A percentile compares a stretch with the other conserved stretches of the same genome.
Evolutionary conservation across 2,888 invertebrate species (phyloP).

Genomic region (Cybosia mesomella): DNA sequence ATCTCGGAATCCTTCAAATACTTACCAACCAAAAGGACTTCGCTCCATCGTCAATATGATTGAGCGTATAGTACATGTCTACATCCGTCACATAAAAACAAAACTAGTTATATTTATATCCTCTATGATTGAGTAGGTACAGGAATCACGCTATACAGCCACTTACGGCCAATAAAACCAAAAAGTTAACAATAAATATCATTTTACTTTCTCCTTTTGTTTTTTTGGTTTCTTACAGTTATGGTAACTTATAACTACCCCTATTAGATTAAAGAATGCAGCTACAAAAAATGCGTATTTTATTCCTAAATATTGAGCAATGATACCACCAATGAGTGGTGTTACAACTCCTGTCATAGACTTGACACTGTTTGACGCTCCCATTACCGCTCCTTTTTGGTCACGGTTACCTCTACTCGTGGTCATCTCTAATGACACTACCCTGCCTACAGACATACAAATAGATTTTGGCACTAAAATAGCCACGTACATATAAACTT

Average conservation of each 20-base stretch:
- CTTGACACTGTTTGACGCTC: conserved; percentile 85
- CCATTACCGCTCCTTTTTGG: conserved; percentile 86
- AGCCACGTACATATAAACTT: conserved; percentile 69
- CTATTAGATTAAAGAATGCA: conserved; percentile 62
- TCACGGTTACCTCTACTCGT: conserved; percentile 75
- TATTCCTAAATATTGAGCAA: conserved; percentile 79
- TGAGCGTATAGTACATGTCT: not conserved
- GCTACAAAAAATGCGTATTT: conserved; percentile 68
- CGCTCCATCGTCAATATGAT: not conserved
- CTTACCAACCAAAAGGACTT: not conserved
- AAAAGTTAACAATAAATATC: conserved; percentile 14
- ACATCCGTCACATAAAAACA: not conserved
- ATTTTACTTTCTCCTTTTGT: conserved; percentile 47
- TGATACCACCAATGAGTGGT: conserved; percentile 83
- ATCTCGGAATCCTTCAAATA: not conserved
- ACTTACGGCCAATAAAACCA: conserved; percentile 3
- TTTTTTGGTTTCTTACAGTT: conserved; percentile 33
- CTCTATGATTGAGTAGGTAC: not conserved
- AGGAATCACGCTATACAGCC: not conserved
- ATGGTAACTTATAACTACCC: conserved; percentile 65
- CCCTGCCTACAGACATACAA: conserved; percentile 76
- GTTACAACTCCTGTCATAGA: conserved; percentile 85
- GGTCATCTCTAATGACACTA: conserved; percentile 81
- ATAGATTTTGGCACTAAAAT: conserved; percentile 81
- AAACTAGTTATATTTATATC: not conserved